phyloP scores from a whole-genome alignment of 2,113 vertebrate genomes.

The Axis porcinus region DNA sequence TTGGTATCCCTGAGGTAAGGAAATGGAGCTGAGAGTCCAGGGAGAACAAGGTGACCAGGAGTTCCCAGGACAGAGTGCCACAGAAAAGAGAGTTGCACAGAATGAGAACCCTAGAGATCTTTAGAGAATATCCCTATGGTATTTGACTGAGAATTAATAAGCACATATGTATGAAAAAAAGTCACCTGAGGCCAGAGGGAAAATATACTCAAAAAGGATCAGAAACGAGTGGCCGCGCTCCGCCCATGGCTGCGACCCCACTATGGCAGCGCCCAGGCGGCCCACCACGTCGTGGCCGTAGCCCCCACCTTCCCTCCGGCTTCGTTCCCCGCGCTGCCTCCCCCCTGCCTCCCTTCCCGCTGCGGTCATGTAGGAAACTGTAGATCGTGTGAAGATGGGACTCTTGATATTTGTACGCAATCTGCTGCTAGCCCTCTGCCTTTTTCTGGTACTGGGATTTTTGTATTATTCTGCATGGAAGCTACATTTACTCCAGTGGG shows the following conservation, averaged over 20 bases:
- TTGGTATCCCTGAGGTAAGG: not conserved
- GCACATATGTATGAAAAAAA: not conserved
- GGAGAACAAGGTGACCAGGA: not conserved
- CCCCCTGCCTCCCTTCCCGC: slow-evolving; percentile 43
- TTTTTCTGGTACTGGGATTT: slow-evolving; percentile 95
- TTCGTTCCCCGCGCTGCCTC: slow-evolving; percentile 6
- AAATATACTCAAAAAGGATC: not conserved
- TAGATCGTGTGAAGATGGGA: slow-evolving; percentile 92
- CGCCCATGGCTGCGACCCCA: slow-evolving; percentile 65
- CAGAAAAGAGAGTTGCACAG: not conserved
- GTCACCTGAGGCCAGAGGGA: not conserved
- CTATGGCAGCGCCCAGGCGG: slow-evolving; percentile 67
- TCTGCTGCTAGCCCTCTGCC: slow-evolving; percentile 94
- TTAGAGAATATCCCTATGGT: not conserved
- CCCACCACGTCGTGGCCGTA: slow-evolving; percentile 38
- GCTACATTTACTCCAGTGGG: slow-evolving; percentile 92
- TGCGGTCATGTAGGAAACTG: slow-evolving; percentile 81
- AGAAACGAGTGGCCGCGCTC: not conserved
- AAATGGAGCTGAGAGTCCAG: not conserved
- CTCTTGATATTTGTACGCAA: slow-evolving; percentile 93
- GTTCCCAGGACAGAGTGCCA: not conserved
- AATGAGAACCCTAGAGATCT: not conserved
- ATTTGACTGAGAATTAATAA: not conserved
- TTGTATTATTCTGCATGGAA: slow-evolving; percentile 96
- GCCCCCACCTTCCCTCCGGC: slow-evolving; percentile 3